Evolutionary conservation across 2,113 vertebrate species (phyloP).

Genomic region (Garra rufa): DNA sequence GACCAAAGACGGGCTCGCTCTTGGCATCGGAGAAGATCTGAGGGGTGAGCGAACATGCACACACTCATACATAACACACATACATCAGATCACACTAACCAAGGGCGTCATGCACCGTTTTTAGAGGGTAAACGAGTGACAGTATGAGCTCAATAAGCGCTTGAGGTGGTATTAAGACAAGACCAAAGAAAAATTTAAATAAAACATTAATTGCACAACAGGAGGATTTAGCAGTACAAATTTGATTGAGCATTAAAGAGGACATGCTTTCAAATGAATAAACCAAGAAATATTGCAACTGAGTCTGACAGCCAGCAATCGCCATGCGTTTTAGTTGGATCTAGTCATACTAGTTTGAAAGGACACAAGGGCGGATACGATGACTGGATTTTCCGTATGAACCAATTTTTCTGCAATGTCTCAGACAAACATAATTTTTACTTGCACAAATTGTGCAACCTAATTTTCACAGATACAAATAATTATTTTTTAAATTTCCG

Average conservation of each 20-base stretch:
- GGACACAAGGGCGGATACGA: not conserved
- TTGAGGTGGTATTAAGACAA: not conserved
- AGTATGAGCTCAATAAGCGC: not conserved
- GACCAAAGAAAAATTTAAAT: not conserved
- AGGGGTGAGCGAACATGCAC: constrained; percentile 80
- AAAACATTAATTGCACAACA: not conserved
- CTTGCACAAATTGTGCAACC: not conserved
- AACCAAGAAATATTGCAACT: not conserved
- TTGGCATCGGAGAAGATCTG: constrained; percentile 90
- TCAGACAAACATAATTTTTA: not conserved
- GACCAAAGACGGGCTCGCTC: constrained; percentile 94
- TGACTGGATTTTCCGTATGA: not conserved
- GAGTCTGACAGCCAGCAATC: not conserved
- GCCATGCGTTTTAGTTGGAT: not conserved
- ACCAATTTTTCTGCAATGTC: not conserved
- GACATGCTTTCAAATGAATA: not conserved
- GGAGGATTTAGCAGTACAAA: not conserved
- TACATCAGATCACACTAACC: not conserved
- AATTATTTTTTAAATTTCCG: not conserved
- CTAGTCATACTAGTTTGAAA: not conserved
- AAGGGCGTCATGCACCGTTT: not conserved
- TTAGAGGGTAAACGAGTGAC: not conserved
- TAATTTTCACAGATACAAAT: not conserved
- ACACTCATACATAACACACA: not conserved
- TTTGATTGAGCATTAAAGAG: not conserved